A percentile compares a stretch with the other conserved stretches of the same genome.
Conservation (phyloP, 2,797 vertebrate species). For the Sebastes ruberrimus region DNA sequence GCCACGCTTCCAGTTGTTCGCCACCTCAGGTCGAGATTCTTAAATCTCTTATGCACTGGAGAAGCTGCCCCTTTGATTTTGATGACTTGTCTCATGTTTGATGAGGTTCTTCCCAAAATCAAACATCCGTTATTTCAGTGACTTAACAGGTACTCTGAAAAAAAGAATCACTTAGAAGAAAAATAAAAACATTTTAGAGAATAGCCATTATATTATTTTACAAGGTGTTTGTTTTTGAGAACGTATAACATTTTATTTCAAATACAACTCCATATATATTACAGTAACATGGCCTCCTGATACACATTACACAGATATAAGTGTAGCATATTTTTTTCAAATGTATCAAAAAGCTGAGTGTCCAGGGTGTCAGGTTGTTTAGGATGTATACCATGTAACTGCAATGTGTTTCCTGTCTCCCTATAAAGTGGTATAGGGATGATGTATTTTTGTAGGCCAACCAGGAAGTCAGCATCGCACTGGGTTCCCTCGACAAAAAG, state of each 20-base stretch:
- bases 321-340: not conserved
- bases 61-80: conserved; percentile 57
- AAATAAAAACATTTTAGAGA: not conserved
- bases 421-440: too few relatives aligned
- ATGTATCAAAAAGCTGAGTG: not conserved
- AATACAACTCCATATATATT: not conserved
- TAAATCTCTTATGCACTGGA: conserved; percentile 38
- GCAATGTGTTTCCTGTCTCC: not conserved
- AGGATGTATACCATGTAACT: not conserved
- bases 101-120: conserved; percentile 35
- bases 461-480: too few relatives aligned
- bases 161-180: not conserved
- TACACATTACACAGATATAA: not conserved
- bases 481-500: too few relatives aligned
- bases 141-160: not conserved
- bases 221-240: not conserved
- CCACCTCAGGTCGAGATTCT: conserved; percentile 67
- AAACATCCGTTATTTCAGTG: conserved; percentile 23
- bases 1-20: conserved; percentile 78
- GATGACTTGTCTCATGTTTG: conserved; percentile 30
- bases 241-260: not conserved
- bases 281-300: not conserved
- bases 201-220: not conserved
- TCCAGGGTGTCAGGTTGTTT: not conserved
- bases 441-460: too few relatives aligned